Conservation (phyloP, 2,797 vertebrate species). For the Galagoides demidoff region DNA sequence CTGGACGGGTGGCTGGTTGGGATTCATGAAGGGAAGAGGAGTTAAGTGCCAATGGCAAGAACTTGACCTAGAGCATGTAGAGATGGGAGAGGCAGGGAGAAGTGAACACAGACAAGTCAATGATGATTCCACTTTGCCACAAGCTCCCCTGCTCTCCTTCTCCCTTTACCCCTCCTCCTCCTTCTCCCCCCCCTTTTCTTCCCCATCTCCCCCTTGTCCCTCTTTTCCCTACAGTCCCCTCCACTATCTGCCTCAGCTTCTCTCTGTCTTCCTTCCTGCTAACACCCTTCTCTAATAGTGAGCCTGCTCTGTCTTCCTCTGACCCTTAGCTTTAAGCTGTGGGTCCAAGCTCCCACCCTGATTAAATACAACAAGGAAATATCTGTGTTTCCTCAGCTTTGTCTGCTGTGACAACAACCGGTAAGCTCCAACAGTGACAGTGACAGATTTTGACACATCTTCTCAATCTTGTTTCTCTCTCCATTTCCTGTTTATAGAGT, state of each 20-base stretch:
- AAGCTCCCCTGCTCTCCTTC: too few species aligned
- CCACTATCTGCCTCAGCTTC: not conserved
- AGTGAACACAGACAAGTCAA: not conserved
- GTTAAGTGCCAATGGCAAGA: not conserved
- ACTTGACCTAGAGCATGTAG: not conserved
- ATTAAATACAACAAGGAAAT: not conserved
- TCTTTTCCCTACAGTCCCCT: not conserved
- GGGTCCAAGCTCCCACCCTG: not conserved
- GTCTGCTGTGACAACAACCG: not conserved
- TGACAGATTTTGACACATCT: not conserved
- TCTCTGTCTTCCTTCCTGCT: not conserved
- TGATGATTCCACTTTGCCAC: not conserved
- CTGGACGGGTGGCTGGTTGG: not conserved
- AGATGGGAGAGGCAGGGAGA: not conserved
- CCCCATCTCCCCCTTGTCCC: not conserved
- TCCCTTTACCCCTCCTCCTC: too few species aligned
- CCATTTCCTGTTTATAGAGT: constrained; percentile 57
- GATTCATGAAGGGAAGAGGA: not conserved
- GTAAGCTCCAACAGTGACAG: not conserved
- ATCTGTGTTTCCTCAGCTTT: constrained; percentile 44
- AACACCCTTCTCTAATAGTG: not conserved
- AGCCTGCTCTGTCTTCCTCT: not conserved
- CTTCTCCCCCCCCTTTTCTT: not conserved
- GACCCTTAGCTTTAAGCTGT: not conserved
- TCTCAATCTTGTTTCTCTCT: constrained; percentile 36